Conservation (phyloP, 2,888 invertebrate genomes). For the Plusia festucae region DNA sequence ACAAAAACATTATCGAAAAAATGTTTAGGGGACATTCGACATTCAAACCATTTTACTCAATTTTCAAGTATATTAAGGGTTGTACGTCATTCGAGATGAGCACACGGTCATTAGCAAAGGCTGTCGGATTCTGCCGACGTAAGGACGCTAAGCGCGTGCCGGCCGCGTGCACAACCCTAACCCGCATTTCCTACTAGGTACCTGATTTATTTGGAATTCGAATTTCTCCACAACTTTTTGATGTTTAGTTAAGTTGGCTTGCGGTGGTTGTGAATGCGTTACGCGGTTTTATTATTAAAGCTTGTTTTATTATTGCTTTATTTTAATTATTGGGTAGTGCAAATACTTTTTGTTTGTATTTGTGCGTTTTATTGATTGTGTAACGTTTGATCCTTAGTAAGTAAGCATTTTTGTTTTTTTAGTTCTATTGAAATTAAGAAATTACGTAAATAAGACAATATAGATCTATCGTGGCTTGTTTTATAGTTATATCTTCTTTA, state of each 20-base stretch:
- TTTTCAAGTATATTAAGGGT: conserved; percentile 46
- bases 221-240: conserved; percentile 46
- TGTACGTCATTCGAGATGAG: conserved; percentile 51
- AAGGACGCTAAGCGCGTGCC: conserved; percentile 65
- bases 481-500: too few relatives aligned
- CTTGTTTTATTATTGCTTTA: neutral
- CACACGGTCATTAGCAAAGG: conserved; percentile 79
- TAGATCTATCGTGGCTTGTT: too few relatives aligned
- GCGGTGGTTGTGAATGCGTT: conserved; percentile 15
- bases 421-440: too few relatives aligned
- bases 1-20: neutral
- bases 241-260: conserved; percentile 38
- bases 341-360: neutral
- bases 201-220: conserved; percentile 73
- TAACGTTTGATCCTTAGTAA: too few relatives aligned
- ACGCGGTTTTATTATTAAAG: conserved; percentile 17
- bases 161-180: conserved; percentile 66
- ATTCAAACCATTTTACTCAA: conserved; percentile 36
- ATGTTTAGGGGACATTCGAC: neutral
- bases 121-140: conserved; percentile 73
- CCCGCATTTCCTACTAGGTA: conserved; percentile 82
- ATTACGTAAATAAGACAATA: too few relatives aligned
- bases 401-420: too few relatives aligned
- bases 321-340: neutral
- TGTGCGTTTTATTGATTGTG: neutral